Percentiles rank a stretch among this genome's conserved stretches.
Conservation (phyloP, 2,888 invertebrate species). For the Entomobrya proxima region DNA sequence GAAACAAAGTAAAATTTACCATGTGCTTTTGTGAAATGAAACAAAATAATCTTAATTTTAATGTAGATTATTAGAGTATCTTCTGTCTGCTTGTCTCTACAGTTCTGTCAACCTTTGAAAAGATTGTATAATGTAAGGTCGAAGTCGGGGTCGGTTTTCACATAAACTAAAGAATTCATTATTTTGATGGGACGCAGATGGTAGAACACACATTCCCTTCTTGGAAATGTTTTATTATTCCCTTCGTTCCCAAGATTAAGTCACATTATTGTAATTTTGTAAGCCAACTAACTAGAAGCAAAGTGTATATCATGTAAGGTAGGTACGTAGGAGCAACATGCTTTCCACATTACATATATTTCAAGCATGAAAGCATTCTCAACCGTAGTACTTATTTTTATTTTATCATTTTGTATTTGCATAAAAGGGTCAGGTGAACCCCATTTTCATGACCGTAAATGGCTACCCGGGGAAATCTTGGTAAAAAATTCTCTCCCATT, state of each 20-base stretch:
- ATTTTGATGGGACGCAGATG: slow-evolving; percentile 50
- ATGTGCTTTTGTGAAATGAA: too few relatives aligned
- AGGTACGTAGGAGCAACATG: neutral
- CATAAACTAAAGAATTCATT: slow-evolving; percentile 51
- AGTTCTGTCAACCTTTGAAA: neutral
- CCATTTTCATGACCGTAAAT: slow-evolving; percentile 58
- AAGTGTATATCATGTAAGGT: neutral
- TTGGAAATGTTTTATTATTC: slow-evolving; percentile 41
- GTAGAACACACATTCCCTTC: slow-evolving; percentile 19
- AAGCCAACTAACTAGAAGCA: slow-evolving; percentile 10
- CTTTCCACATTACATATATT: neutral
- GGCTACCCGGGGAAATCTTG: slow-evolving; percentile 55
- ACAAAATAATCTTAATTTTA: too few relatives aligned
- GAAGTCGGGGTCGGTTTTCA: slow-evolving; percentile 16
- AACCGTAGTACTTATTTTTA: neutral
- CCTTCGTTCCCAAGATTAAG: slow-evolving; percentile 51
- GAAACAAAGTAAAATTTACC: neutral
- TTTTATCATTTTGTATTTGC: slow-evolving; percentile 46
- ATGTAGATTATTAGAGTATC: too few relatives aligned
- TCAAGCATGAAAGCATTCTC: neutral
- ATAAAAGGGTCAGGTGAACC: slow-evolving; percentile 61
- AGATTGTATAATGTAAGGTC: neutral
- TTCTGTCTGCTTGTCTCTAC: neutral
- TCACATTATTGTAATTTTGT: slow-evolving; percentile 26
- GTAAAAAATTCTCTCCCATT: slow-evolving; percentile 50